These are phyloP conservation scores for Drosophila burlai DNA, from an alignment of 1,140 invertebrate species.

Conservation along the genomic window DNA sequence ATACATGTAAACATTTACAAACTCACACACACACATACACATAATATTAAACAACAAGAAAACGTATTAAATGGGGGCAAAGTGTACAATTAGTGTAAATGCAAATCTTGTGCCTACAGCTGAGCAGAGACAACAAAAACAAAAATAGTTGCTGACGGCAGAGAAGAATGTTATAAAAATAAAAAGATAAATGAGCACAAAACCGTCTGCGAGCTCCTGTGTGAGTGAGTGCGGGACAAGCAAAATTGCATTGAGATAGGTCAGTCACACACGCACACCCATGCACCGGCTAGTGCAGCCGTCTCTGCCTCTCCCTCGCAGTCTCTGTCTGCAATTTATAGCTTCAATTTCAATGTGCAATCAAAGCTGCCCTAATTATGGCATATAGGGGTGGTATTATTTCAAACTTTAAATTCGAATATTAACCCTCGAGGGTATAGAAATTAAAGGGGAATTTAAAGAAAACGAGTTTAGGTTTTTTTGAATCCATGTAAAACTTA, in stretches of 20 bases:
- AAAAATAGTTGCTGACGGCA: constrained; percentile 26
- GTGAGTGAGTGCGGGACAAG: constrained; percentile 52
- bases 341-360: constrained; percentile 35
- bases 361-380: constrained; percentile 70
- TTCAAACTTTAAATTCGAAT: neutral
- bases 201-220: constrained; percentile 46
- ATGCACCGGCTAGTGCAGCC: constrained; percentile 47
- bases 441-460: constrained; percentile 32
- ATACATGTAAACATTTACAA: neutral
- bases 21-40: too few species aligned
- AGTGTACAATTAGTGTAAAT: constrained; percentile 77
- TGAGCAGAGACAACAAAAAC: constrained; percentile 14
- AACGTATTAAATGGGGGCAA: constrained; percentile 65
- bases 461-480: constrained; percentile 60
- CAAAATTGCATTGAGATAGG: constrained; percentile 84
- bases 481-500: constrained; percentile 67
- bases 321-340: constrained; percentile 34
- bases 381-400: constrained; percentile 44
- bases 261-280: constrained; percentile 76
- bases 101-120: constrained; percentile 59
- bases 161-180: constrained; percentile 66
- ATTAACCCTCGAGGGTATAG: neutral
- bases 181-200: constrained; percentile 71
- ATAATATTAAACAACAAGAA: constrained; percentile 15
- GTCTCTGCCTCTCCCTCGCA: constrained; percentile 21